Percentiles rank a stretch among this genome's conserved stretches.
Conservation (phyloP, 2,113 vertebrate genomes). For the Phaetusa simplex region DNA sequence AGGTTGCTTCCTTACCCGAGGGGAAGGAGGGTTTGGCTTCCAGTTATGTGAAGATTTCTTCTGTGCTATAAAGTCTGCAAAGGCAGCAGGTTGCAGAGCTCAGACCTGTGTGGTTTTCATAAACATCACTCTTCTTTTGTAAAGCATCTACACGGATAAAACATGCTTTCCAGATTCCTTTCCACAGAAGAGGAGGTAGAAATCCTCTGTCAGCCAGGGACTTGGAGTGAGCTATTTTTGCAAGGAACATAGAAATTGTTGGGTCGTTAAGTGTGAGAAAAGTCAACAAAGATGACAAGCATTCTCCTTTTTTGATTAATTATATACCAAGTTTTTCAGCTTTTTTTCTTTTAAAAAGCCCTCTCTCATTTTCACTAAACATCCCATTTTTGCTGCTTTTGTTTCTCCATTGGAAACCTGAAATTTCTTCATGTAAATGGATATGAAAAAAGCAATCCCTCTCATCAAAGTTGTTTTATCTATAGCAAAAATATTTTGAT, state of each 20-base stretch:
- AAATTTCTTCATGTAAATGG: neutral
- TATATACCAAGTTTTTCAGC: neutral
- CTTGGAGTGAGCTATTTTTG: neutral
- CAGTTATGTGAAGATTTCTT: neutral
- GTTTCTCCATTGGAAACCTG: neutral
- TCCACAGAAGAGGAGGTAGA: neutral
- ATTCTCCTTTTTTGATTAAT: neutral
- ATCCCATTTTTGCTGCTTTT: neutral
- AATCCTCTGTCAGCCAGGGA: neutral
- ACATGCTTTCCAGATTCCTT: neutral
- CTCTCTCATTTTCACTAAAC: neutral
- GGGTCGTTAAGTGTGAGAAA: neutral
- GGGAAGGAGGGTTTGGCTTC: neutral
- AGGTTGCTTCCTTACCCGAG: neutral
- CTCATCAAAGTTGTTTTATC: neutral
- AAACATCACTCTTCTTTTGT: neutral
- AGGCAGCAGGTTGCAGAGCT: neutral
- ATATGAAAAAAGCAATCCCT: neutral
- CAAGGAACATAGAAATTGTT: neutral
- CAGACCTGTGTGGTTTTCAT: neutral
- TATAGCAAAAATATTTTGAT: neutral
- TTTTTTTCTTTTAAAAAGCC: neutral
- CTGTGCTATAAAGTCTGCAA: neutral
- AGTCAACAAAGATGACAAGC: neutral
- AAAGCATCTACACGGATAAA: rapidly evolving